phyloP scores from a whole-genome alignment of 2,113 vertebrate species.

The Meles meles region DNA sequence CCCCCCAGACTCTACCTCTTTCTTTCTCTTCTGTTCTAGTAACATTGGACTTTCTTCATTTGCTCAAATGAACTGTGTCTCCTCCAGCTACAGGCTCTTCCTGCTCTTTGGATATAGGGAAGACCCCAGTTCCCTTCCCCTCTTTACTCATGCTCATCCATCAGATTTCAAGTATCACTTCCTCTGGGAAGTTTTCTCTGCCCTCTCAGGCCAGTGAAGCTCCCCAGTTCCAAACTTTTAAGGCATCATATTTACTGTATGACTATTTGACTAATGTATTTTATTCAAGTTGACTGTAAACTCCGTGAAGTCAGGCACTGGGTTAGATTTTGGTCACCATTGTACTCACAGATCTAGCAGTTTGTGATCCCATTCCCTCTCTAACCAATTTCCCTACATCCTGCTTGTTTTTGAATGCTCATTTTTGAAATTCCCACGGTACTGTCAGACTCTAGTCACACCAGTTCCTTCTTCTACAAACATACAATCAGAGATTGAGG shows the following conservation, averaged over 20 bases:
- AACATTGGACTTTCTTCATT: not conserved
- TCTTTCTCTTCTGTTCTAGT: not conserved
- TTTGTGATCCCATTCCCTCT: not conserved
- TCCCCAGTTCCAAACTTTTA: not conserved
- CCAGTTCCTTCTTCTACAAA: not conserved
- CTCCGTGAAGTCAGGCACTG: not conserved
- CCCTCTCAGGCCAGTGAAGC: not conserved
- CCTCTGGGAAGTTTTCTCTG: not conserved
- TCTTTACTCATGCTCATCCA: not conserved
- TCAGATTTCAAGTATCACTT: not conserved
- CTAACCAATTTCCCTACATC: not conserved
- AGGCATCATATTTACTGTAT: not conserved
- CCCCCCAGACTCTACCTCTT: not conserved
- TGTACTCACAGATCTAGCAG: not conserved
- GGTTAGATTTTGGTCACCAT: not conserved
- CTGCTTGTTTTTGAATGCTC: not conserved
- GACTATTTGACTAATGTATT: not conserved
- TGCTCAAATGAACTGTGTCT: not conserved
- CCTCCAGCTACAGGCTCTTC: not conserved
- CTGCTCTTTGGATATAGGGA: not conserved
- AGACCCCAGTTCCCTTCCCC: not conserved
- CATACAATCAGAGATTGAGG: not conserved
- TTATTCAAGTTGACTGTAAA: not conserved
- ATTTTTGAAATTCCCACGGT: not conserved
- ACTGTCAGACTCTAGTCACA: not conserved